Percentiles rank a stretch among this genome's conserved stretches.
These are phyloP conservation scores for Aporrectodea caliginosa DNA, from an alignment of 1,140 invertebrate species.

Conservation along the genomic window DNA sequence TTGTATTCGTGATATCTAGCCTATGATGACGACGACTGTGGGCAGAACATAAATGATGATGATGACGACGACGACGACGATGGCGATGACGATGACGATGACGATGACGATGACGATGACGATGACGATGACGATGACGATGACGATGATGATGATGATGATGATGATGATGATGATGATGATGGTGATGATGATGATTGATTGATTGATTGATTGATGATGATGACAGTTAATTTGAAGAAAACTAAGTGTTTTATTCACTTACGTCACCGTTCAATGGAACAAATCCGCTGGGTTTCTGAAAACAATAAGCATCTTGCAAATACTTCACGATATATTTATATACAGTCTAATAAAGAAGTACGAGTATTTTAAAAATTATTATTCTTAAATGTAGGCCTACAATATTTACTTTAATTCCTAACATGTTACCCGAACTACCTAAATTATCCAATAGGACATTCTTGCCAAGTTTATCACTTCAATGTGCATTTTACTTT, in stretches of 20 bases:
- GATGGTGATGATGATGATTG: background rate
- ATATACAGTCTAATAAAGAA: background rate
- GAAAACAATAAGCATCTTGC: constrained; percentile 17
- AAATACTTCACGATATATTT: background rate
- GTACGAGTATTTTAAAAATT: background rate
- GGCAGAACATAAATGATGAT: background rate
- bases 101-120: background rate
- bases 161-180: background rate
- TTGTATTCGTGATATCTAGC: background rate
- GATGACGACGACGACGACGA: background rate
- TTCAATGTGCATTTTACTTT: background rate
- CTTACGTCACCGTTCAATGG: constrained; percentile 33
- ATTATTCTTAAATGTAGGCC: background rate
- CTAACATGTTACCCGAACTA: background rate
- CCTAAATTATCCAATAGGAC: background rate
- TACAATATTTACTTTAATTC: no score
- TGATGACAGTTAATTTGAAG: no score
- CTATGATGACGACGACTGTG: background rate
- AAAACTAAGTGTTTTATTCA: background rate
- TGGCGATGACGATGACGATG: background rate
- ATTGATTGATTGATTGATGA: background rate
- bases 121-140: background rate
- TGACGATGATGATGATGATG: background rate
- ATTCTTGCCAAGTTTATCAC: background rate
- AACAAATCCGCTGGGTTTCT: constrained; percentile 33